Base-by-base conservation (phyloP, 2,113 vertebrate genomes). In the Epinephelus cyanopodus region DNA sequence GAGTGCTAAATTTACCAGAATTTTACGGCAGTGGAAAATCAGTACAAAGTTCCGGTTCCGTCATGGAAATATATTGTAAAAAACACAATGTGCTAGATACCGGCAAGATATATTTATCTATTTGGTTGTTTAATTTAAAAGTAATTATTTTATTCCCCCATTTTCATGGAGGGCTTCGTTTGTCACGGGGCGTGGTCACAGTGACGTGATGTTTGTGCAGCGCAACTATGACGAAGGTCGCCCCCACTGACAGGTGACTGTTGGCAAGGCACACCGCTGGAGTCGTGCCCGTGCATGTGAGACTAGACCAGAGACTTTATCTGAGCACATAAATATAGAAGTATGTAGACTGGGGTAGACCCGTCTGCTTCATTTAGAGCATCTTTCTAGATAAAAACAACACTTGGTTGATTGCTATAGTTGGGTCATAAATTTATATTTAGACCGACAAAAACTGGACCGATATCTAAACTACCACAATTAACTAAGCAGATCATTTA, bases 201-300 rank as follows among this genome's bases (percentile, higher is more conserved):
- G 66, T 85, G 88, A 93, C 87, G 91, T 75, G 6, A 0, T 82
- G 77, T 91, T 90, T 91, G 81, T 90, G 85, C 63, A 77, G 87
- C 39, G 23, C 29, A 50, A 57, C 14, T 11, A 23, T 54, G 67
- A 70, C 84, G 77, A 93, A 87, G 83, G 82, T 88, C 85, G 84
- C 74, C 18, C 48, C 74, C 63, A 4, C 8, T 77, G 82, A 84
- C 92, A 91, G 89, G 74, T 90, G 86, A 88, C 27, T 64, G 53
- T 17, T 18, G 21, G 25, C 58, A 6, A 37, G 48, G 63, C 58
- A 47, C 63, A 60, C 11, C 45, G 3, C 18, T 21, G 5, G 12
- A n/a, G 64, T 42, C 64, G 66, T 45, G 72, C 42, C 42, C 10
- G 11, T 9, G 8, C 42, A 42, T 42, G 39, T 42, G 42, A 42